Percentiles rank a stretch among this genome's conserved stretches.
Evolutionary conservation across 2,113 vertebrate species (phyloP).

Genomic region (Bombycilla garrulus): DNA sequence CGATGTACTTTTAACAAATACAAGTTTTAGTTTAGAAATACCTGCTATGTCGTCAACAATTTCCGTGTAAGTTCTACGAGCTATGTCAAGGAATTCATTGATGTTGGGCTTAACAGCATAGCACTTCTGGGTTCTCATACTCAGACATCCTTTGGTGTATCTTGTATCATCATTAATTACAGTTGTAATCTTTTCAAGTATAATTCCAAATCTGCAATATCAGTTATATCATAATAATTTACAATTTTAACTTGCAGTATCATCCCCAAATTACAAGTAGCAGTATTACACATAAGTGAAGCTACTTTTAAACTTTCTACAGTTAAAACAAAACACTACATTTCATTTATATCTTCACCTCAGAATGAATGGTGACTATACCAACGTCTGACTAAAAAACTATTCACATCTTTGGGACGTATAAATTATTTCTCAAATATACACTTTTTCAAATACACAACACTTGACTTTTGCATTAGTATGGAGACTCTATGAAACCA

Average conservation of each 20-base stretch:
- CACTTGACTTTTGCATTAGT: neutral
- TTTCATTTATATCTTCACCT: neutral
- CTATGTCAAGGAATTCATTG: conserved; percentile 93
- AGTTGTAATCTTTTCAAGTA: conserved; percentile 90
- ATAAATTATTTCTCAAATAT: neutral
- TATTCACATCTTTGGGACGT: neutral
- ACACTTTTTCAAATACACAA: neutral
- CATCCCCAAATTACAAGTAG: neutral
- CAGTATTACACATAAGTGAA: neutral
- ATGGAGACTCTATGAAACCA: neutral
- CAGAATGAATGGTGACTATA: neutral
- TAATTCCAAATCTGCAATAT: conserved; percentile 83
- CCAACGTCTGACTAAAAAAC: neutral
- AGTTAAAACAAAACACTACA: neutral
- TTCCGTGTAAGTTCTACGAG: conserved; percentile 91
- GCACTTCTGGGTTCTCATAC: conserved; percentile 95
- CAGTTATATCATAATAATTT: neutral
- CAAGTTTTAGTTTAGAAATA: conserved; percentile 48
- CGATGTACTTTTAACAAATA: neutral
- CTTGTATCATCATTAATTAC: conserved; percentile 90
- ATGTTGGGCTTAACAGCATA: conserved; percentile 93
- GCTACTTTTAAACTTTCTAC: neutral
- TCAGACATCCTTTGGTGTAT: conserved; percentile 90
- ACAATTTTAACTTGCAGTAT: neutral
- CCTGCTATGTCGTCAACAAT: conserved; percentile 97